phyloP scores from a whole-genome alignment of 2,888 invertebrate species.

The Parasteatoda lunata region DNA sequence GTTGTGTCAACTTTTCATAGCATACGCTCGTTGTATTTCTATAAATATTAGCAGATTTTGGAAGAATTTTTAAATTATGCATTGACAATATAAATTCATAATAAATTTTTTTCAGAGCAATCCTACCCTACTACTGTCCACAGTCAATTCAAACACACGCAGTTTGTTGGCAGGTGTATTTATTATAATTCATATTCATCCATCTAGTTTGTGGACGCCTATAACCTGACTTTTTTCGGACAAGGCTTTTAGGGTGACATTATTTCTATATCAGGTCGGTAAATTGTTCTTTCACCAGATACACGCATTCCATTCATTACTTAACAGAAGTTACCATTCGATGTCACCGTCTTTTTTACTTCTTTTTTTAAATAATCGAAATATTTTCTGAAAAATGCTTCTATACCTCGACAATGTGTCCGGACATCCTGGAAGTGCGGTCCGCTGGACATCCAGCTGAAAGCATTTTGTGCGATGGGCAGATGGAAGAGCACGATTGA shows the following conservation, averaged over 20 bases:
- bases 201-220: background rate
- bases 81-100: too few species aligned
- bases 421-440: conserved; percentile 66
- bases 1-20: too few species aligned
- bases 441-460: conserved; percentile 39
- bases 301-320: conserved; percentile 60
- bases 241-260: conserved; percentile 47
- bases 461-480: conserved; percentile 28
- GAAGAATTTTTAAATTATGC: too few species aligned
- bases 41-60: too few species aligned
- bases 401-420: conserved; percentile 49
- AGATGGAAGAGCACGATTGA: conserved; percentile 52
- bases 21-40: too few species aligned
- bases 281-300: conserved; percentile 15
- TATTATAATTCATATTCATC: conserved; percentile 8
- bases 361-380: conserved; percentile 17
- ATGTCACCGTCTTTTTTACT: conserved; percentile 55
- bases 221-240: background rate
- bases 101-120: too few species aligned
- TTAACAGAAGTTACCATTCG: conserved; percentile 51
- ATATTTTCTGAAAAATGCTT: conserved; percentile 31
- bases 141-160: too few species aligned
- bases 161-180: background rate
- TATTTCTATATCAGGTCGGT: conserved; percentile 36
- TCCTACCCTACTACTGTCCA: too few species aligned